Conservation (phyloP, 2,888 invertebrate species). For the Lasius fuliginosus region DNA sequence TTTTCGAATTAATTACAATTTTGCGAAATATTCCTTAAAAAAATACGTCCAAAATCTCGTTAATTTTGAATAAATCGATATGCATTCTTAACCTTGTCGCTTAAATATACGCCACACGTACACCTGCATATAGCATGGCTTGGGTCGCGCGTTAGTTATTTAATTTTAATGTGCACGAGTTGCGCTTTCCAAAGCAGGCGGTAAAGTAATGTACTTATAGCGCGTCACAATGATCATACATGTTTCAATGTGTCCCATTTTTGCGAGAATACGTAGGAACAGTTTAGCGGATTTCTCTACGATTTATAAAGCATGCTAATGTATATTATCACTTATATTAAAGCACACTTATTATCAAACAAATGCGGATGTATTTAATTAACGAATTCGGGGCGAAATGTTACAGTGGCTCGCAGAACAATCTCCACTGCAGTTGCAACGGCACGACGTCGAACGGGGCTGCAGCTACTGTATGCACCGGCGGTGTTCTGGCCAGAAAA, state of each 20-base stretch:
- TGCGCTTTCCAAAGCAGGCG: background rate
- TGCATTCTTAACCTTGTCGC: background rate
- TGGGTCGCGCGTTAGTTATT: background rate
- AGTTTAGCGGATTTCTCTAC: background rate
- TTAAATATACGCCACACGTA: background rate
- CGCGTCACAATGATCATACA: background rate
- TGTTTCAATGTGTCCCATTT: background rate
- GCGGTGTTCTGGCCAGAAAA: constrained; percentile 89
- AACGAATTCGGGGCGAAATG: constrained; percentile 4
- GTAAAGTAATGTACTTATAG: background rate
- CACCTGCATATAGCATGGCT: background rate
- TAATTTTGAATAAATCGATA: background rate
- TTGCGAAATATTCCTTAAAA: background rate
- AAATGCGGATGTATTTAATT: background rate
- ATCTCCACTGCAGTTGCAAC: constrained; percentile 89
- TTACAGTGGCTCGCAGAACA: constrained; percentile 91
- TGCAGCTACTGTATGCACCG: constrained; percentile 81
- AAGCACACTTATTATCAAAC: background rate
- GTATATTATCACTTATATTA: background rate
- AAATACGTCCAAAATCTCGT: constrained; percentile 13
- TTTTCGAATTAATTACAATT: background rate
- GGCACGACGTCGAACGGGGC: constrained; percentile 80
- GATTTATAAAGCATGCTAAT: background rate
- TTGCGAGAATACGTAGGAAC: background rate
- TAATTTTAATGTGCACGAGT: background rate